Evolutionary conservation across 2,797 vertebrate genomes (phyloP).

Genomic region (Hemibagrus guttatus): DNA sequence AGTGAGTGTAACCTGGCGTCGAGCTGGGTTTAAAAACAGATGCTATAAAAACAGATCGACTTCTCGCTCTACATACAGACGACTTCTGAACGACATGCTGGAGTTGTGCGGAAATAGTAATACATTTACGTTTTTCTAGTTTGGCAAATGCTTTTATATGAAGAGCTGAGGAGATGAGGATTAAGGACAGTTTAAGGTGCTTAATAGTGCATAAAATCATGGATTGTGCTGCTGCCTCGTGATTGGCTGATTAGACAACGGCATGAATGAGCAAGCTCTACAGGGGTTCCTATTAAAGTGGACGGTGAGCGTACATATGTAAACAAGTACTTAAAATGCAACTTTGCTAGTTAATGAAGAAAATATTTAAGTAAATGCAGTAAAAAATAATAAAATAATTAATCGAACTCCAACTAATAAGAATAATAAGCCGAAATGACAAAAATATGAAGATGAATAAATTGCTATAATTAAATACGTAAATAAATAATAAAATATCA

Average conservation of each 20-base stretch:
- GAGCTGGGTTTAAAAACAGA: neutral
- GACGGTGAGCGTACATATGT: too few relatives aligned
- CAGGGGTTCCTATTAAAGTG: too few relatives aligned
- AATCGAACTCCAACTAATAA: neutral
- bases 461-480: too few relatives aligned
- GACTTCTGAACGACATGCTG: neutral
- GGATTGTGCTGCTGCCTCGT: too few relatives aligned
- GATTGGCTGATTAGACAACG: too few relatives aligned
- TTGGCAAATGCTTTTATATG: neutral
- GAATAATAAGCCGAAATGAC: neutral
- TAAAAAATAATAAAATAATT: neutral
- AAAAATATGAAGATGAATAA: neutral
- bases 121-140: neutral
- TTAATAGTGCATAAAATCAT: too few relatives aligned
- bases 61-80: neutral
- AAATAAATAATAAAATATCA: neutral
- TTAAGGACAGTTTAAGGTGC: too few relatives aligned
- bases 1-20: neutral
- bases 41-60: neutral
- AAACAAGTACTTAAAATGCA: too few relatives aligned
- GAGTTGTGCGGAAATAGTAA: neutral
- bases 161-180: constrained; percentile 3
- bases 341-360: too few relatives aligned
- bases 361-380: neutral
- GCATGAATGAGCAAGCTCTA: too few relatives aligned